phyloP scores from a whole-genome alignment of 2,888 invertebrate genomes.

The Steinernema hermaphroditum region DNA sequence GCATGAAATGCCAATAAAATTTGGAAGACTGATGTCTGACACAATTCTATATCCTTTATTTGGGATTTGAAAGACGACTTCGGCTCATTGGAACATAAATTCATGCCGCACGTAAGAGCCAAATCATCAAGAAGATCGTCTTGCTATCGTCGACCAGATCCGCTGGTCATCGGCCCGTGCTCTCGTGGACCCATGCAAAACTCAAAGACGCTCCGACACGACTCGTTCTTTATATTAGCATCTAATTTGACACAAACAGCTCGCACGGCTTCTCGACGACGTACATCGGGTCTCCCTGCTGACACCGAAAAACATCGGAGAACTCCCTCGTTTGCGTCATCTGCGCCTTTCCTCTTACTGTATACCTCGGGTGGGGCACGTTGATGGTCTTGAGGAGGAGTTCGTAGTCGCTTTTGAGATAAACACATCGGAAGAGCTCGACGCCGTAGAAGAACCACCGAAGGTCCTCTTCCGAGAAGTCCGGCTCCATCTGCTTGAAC shows the following conservation, averaged over 20 bases:
- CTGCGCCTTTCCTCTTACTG: background rate
- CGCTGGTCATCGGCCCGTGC: background rate
- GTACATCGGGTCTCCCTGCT: background rate
- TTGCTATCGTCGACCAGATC: background rate
- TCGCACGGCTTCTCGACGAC: background rate
- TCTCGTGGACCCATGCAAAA: background rate
- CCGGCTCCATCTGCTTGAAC: background rate
- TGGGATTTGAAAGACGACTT: too few species aligned
- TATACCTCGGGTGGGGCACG: background rate
- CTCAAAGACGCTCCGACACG: background rate
- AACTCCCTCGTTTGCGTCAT: slow-evolving; percentile 16
- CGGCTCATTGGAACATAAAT: too few species aligned
- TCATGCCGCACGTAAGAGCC: too few species aligned
- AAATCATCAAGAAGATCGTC: too few species aligned
- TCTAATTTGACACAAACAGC: background rate
- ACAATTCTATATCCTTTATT: background rate
- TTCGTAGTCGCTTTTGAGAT: background rate
- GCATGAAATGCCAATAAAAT: background rate
- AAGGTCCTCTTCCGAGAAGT: background rate
- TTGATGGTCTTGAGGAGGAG: background rate
- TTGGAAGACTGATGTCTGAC: background rate
- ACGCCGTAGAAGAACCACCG: slow-evolving; percentile 4
- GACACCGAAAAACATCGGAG: slow-evolving; percentile 13
- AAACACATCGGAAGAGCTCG: background rate
- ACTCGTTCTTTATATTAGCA: too few species aligned